Percentiles rank a stretch among this genome's conserved stretches.
Evolutionary conservation across 2,888 invertebrate genomes (phyloP).

Genomic region (Leucoma salicis): DNA sequence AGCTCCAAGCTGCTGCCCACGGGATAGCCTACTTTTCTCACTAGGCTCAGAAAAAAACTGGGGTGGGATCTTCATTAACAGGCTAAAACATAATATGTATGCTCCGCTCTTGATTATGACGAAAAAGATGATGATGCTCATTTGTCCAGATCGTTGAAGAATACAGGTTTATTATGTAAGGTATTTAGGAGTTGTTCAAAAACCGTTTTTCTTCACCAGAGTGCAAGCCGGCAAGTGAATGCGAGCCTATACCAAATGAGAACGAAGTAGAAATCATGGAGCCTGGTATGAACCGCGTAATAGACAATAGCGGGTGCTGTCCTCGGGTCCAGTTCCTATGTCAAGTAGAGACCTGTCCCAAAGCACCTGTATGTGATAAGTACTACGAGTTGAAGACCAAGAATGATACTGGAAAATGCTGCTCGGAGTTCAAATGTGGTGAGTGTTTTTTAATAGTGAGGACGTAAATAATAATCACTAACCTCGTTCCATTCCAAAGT

Average conservation of each 20-base stretch:
- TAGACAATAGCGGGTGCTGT: slow-evolving; percentile 85
- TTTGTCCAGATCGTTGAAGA: too few relatives aligned
- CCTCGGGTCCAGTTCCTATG: slow-evolving; percentile 84
- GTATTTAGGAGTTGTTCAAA: too few relatives aligned
- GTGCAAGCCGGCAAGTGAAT: slow-evolving; percentile 88
- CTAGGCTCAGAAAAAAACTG: too few relatives aligned
- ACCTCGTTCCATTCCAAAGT: too few relatives aligned
- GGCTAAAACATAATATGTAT: too few relatives aligned
- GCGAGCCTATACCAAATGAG: slow-evolving; percentile 73
- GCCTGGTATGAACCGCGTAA: slow-evolving; percentile 82
- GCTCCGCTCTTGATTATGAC: too few relatives aligned
- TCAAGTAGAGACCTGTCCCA: slow-evolving; percentile 83
- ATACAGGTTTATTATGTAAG: too few relatives aligned
- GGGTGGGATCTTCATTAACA: too few relatives aligned
- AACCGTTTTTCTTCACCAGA: slow-evolving; percentile 73
- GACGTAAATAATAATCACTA: too few relatives aligned
- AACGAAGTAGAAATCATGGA: slow-evolving; percentile 74
- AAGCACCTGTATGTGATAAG: slow-evolving; percentile 80
- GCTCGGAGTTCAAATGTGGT: slow-evolving; percentile 86
- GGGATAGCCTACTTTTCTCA: too few relatives aligned
- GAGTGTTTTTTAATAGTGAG: slow-evolving; percentile 32
- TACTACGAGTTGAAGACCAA: slow-evolving; percentile 71
- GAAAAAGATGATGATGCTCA: too few relatives aligned
- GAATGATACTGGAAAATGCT: slow-evolving; percentile 80
- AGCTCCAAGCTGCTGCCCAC: too few relatives aligned